Evolutionary conservation across 2,113 vertebrate genomes (phyloP).

Genomic region (Notarius lentiginosus): DNA sequence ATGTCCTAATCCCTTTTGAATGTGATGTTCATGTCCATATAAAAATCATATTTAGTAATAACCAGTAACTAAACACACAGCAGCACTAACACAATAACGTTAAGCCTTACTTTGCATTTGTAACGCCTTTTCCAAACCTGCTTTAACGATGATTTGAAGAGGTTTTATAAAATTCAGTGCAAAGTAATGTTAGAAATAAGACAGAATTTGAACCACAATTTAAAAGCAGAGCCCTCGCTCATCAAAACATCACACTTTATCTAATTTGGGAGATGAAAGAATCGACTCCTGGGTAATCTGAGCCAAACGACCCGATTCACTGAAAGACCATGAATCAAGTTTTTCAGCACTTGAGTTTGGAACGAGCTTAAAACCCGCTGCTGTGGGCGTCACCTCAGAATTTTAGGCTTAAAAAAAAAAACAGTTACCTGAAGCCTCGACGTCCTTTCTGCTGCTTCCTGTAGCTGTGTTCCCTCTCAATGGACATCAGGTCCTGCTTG

Average conservation of each 20-base stretch:
- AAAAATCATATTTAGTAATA: neutral
- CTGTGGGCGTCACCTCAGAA: neutral
- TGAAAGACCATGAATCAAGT: neutral
- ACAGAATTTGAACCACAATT: neutral
- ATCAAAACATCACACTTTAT: neutral
- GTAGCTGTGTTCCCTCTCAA: slow-evolving; percentile 66
- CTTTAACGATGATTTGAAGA: neutral
- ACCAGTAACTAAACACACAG: too few relatives aligned
- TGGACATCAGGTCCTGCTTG: slow-evolving; percentile 69
- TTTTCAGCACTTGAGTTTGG: neutral
- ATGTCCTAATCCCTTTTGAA: neutral
- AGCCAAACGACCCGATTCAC: neutral
- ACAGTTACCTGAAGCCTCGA: slow-evolving; percentile 57
- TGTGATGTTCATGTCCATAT: neutral
- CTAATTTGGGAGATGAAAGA: neutral
- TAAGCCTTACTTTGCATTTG: neutral
- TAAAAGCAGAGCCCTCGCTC: neutral
- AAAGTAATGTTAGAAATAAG: neutral
- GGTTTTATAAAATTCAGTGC: neutral
- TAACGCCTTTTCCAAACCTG: neutral
- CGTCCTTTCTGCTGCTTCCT: slow-evolving; percentile 52
- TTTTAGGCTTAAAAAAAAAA: neutral
- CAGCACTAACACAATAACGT: neutral
- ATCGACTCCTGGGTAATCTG: neutral
- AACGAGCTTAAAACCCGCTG: neutral